phyloP scores from a whole-genome alignment of 2,113 vertebrate genomes.

The Caracal caracal region DNA sequence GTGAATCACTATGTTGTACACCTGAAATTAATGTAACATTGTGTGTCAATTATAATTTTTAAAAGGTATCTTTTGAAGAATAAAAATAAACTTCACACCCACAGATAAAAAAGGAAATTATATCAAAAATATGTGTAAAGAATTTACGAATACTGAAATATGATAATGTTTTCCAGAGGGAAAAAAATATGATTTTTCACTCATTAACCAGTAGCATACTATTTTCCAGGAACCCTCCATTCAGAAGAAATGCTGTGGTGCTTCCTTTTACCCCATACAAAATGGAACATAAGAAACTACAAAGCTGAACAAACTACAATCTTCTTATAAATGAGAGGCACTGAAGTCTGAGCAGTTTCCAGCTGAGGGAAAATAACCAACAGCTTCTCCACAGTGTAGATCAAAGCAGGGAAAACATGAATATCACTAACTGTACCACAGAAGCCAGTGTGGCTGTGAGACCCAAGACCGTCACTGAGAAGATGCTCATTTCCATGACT shows the following conservation, averaged over 20 bases:
- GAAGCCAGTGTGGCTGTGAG: constrained; percentile 78
- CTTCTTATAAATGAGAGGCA: constrained; percentile 56
- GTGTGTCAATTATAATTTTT: neutral
- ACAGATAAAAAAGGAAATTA: neutral
- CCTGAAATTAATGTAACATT: neutral
- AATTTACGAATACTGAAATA: constrained; percentile 24
- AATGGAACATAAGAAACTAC: constrained; percentile 42
- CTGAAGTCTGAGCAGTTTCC: constrained; percentile 60
- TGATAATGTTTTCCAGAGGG: neutral
- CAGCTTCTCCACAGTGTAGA: constrained; percentile 59
- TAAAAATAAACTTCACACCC: neutral
- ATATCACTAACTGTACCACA: constrained; percentile 89
- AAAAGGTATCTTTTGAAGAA: neutral
- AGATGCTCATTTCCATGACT: constrained; percentile 87
- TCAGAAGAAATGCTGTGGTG: constrained; percentile 59
- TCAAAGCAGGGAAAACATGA: constrained; percentile 80
- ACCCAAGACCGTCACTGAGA: constrained; percentile 87
- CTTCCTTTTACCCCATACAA: constrained; percentile 57
- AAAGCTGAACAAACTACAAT: neutral
- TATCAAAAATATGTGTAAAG: neutral
- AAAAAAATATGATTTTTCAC: neutral
- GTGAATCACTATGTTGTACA: neutral
- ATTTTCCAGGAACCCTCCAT: constrained; percentile 78
- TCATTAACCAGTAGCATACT: constrained; percentile 70
- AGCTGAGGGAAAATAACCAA: constrained; percentile 47